Percentiles rank a stretch among this genome's conserved stretches.
These are phyloP conservation scores for Caenorhabditis sp. DNA, from an alignment of 2,888 invertebrate species.

Conservation along the genomic window DNA sequence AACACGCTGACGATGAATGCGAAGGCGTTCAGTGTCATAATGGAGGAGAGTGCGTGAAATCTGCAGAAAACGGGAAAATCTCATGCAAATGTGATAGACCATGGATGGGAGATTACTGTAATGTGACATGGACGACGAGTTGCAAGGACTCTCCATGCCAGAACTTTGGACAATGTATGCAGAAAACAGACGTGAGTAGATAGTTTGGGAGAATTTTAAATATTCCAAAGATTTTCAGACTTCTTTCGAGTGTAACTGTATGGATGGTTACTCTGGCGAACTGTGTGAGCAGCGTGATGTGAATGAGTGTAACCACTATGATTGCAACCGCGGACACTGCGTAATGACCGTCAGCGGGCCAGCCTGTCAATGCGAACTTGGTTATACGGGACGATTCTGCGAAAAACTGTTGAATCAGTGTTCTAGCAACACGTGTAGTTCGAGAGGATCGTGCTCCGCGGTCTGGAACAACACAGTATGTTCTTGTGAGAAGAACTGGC, in stretches of 20 bases:
- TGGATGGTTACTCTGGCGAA: conserved; percentile 59
- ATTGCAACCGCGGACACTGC: conserved; percentile 56
- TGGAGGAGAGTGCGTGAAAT: conserved; percentile 59
- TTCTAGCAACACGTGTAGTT: conserved; percentile 56
- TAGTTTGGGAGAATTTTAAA: no score
- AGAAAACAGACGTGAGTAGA: conserved; percentile 22
- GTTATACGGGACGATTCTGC: conserved; percentile 66
- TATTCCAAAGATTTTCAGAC: conserved; percentile 7
- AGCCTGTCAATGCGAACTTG: conserved; percentile 55
- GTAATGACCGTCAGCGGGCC: conserved; percentile 50
- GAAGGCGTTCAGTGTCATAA: conserved; percentile 65
- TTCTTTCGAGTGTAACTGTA: conserved; percentile 59
- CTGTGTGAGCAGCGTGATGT: conserved; percentile 54
- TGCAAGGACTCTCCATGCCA: conserved; percentile 55
- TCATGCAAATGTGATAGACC: conserved; percentile 66
- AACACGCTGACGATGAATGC: conserved; percentile 63
- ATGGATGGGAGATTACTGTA: conserved; percentile 69
- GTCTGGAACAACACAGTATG: conserved; percentile 67
- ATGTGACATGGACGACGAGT: conserved; percentile 38
- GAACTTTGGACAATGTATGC: conserved; percentile 49
- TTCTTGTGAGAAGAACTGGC: conserved; percentile 59
- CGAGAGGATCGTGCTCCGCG: conserved; percentile 57
- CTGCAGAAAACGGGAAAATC: conserved; percentile 43
- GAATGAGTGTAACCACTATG: conserved; percentile 52
- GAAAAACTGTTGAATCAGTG: conserved; percentile 66